Base-by-base conservation (phyloP, 2,797 vertebrate genomes). In the Moxostoma hubbsi region DNA sequence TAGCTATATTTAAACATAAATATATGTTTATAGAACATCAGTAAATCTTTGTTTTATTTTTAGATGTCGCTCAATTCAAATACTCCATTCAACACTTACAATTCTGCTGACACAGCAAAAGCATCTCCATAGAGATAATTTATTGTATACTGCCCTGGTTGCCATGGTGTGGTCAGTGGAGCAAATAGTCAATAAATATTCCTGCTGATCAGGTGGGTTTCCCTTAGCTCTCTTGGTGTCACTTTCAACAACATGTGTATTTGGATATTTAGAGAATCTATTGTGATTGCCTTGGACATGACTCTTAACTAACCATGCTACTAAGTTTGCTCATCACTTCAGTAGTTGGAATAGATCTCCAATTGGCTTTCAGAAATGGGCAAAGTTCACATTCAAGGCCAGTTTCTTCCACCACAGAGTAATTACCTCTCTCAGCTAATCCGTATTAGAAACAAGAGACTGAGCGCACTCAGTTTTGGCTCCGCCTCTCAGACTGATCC, bases 361-460 rank as follows among this genome's bases (percentile, higher is more conserved):
- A 24, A 58, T 16, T n/a, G 7, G 62, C 43, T 7, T 8, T 64
- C 0, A 7, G 53, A 67, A 76, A 62, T 15, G 24, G 59, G n/a
- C 49, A 24, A 49, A 24, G 43, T 64, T 69, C 57, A 45, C 2
- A 51, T 53, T 13, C 16, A 43, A 47, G 61, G n/a, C 50, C 24
- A 55, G 51, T 63, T 43, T 24, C 16, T 54, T 49, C 15, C n/a
- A 69, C 12, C 57, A 7, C 72, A 16, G 53, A 45, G 58, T 50
- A 47, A 78, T 78, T 71, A 71, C 74, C 70, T 67, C 64, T 77
- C 61, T 82, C 59, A 1, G 81, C 69, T 80, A 77, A 82, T 77
- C 69, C 62, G 63, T 61, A 70, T 75, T 85, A 82, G 65, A 80
- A 64, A 77, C 68, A 64, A 73, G 51, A 61, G 50, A 64, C 46